These are phyloP conservation scores for Bombus ignitus DNA, from an alignment of 1,140 invertebrate genomes.

Conservation along the genomic window DNA sequence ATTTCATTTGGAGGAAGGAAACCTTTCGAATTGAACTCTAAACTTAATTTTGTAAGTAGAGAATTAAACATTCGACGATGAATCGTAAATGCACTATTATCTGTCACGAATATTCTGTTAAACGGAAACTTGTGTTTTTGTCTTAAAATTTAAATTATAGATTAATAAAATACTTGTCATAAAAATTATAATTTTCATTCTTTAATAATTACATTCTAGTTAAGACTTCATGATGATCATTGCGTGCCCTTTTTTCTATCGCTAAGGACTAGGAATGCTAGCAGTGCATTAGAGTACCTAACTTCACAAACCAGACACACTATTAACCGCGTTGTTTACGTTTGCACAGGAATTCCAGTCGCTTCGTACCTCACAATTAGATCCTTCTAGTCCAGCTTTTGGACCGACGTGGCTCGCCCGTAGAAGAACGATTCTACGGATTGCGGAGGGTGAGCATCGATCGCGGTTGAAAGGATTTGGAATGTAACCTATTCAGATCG, in stretches of 20 bases:
- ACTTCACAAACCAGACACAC: neutral
- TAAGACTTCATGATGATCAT: neutral
- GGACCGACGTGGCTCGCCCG: conserved; percentile 1
- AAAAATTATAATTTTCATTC: too few relatives aligned
- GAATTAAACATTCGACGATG: too few relatives aligned
- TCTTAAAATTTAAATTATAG: neutral
- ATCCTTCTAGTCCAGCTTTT: conserved; percentile 16
- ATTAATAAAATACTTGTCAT: neutral
- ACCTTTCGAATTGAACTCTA: rapidly evolving
- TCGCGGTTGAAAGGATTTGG: conserved; percentile 47
- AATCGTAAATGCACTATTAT: too few relatives aligned
- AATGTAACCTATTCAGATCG: conserved; percentile 48
- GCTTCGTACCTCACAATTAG: conserved; percentile 36
- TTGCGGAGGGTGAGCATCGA: conserved; percentile 36
- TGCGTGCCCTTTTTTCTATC: neutral
- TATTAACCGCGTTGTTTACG: conserved; percentile 28
- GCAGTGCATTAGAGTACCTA: conserved; percentile 5
- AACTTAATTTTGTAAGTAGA: neutral
- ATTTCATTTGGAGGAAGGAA: neutral
- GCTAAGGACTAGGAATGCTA: neutral
- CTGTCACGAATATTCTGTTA: neutral
- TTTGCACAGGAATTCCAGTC: conserved; percentile 19
- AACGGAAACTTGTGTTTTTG: neutral
- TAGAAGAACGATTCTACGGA: conserved; percentile 34
- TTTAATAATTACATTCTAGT: neutral